Base-by-base conservation (phyloP, 2,888 invertebrate genomes). In the Nymphalis polychloros region DNA sequence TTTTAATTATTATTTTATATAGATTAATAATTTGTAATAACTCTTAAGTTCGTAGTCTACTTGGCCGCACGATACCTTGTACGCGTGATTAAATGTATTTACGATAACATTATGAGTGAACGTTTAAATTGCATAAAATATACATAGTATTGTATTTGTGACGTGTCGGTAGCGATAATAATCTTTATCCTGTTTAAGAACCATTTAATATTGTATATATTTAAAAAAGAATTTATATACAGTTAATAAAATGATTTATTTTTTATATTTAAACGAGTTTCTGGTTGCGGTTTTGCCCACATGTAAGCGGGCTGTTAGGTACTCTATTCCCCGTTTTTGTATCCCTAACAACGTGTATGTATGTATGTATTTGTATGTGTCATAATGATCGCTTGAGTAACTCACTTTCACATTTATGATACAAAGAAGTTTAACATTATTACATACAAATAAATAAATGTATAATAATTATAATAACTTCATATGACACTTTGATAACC, bases 61-160 rank as follows among this genome's bases (percentile, higher is more conserved):
- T 67, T 52, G 46, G 75, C 70, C 47, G 23, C 47, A 59, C 68
- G 73, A 31, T 31, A 31, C 63, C 75, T 74, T 74, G 77, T 76
- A 76, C 74, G 77, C 78, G 69, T 75, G 77, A 77, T 77, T 75
- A 75, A 75, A 74, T 73, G 70, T 71, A 69, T 72, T 72, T 71
- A 69, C 73, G 76, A 76, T 77, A 72, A 75, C 73, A 75, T 75
- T 75, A 73, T 73, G 69, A 70, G 72, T 71, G 68, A 71, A 73
- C 60, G 69, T 69, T 70, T 68, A 66, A 67, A 69, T 71, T 75
- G 72, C 72, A 75, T 77, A 72, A 73, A 73, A 72, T 75, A 67
- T 72, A 70, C 70, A 71, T 71, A 68, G 62, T 48, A 50, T 57
- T 53, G 50, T 52, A 53, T 63, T 62, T 60, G 52, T 63, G 60